Conservation (phyloP, 2,888 invertebrate genomes). For the Hoplodrina ambigua region DNA sequence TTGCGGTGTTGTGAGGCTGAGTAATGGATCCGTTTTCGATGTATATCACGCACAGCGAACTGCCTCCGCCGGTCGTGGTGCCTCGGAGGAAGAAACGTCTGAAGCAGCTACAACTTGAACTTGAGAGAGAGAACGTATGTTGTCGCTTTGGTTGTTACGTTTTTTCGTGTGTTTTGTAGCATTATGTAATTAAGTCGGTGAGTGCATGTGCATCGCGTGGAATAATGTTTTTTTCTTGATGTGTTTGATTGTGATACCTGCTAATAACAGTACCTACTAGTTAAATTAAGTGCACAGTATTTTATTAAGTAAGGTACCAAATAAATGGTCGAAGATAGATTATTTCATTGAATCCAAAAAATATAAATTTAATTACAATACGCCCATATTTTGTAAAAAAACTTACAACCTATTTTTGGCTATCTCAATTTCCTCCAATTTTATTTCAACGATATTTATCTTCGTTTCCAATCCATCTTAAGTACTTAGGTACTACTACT, state of each 20-base stretch:
- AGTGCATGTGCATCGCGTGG: slow-evolving; percentile 61
- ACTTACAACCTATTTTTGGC: slow-evolving; percentile 2
- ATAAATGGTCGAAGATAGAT: slow-evolving; percentile 3
- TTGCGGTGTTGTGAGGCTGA: slow-evolving; percentile 61
- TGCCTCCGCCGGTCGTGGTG: slow-evolving; percentile 84
- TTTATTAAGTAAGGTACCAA: neutral
- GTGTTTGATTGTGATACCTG: slow-evolving; percentile 33
- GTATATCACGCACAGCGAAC: slow-evolving; percentile 85
- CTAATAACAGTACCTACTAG: slow-evolving; percentile 6
- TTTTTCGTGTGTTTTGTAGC: slow-evolving; percentile 55
- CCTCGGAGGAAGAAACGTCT: slow-evolving; percentile 86
- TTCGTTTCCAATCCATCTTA: neutral
- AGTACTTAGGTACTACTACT: slow-evolving; percentile 13
- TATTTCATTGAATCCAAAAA: neutral
- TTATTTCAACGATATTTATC: neutral
- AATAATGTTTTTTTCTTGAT: slow-evolving; percentile 40
- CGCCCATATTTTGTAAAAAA: neutral
- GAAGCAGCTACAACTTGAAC: slow-evolving; percentile 83
- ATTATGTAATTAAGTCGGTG: slow-evolving; percentile 65
- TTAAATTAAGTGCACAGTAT: neutral
- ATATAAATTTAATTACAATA: too few relatives aligned
- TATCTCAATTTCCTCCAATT: neutral
- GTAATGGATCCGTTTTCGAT: slow-evolving; percentile 86
- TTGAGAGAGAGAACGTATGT: slow-evolving; percentile 76
- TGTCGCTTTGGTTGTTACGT: slow-evolving; percentile 57